These are phyloP conservation scores for Mallateleia sp. DNA, from an alignment of 2,888 invertebrate genomes.

Conservation along the genomic window DNA sequence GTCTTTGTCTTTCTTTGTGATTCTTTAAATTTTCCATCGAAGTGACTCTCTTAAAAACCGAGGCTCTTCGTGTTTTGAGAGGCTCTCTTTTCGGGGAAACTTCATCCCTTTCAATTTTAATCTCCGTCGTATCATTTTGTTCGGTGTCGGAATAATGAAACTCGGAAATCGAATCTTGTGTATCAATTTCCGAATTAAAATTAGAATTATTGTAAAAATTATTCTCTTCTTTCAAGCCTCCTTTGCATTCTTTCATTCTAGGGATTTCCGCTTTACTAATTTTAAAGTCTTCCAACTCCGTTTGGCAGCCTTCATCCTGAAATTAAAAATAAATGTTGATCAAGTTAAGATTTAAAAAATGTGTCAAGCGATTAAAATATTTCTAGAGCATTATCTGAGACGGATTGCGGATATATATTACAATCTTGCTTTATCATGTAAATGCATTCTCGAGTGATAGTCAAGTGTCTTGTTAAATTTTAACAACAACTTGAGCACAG, in stretches of 20 bases:
- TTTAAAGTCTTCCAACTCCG: slow-evolving; percentile 76
- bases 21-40: slow-evolving; percentile 86
- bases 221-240: neutral
- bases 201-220: neutral
- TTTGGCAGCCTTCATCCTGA: slow-evolving; percentile 83
- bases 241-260: no score
- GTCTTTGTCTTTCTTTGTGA: slow-evolving; percentile 85
- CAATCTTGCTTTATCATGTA: slow-evolving; percentile 37
- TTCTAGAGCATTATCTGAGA: neutral
- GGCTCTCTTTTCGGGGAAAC: slow-evolving; percentile 68
- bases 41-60: slow-evolving; percentile 85
- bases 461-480: slow-evolving; percentile 40
- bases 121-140: slow-evolving; percentile 29
- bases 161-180: neutral
- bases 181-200: no score
- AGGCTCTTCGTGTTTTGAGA: slow-evolving; percentile 80
- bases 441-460: slow-evolving; percentile 14
- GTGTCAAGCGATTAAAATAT: slow-evolving; percentile 9
- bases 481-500: slow-evolving; percentile 28
- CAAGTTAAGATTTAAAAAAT: neutral
- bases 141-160: slow-evolving; percentile 26
- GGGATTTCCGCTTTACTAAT: no score
- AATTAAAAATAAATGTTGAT: slow-evolving; percentile 8
- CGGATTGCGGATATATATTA: slow-evolving; percentile 7
- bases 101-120: slow-evolving; percentile 30